These are phyloP conservation scores for Trichogramma evanescens DNA, from an alignment of 2,888 invertebrate species.

Conservation along the genomic window DNA sequence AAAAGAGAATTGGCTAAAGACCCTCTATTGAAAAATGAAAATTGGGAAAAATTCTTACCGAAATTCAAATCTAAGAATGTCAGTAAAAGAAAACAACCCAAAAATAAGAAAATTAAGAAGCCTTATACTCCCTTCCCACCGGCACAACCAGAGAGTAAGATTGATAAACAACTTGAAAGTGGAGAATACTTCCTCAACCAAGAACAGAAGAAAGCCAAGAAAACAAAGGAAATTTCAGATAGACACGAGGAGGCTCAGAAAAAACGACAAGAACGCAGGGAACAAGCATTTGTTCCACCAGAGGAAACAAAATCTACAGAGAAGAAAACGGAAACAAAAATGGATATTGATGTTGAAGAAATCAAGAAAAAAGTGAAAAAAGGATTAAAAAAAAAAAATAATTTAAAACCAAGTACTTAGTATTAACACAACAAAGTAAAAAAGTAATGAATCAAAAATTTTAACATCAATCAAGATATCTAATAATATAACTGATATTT, in stretches of 20 bases:
- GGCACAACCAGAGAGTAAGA: conserved; percentile 82
- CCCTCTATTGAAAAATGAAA: conserved; percentile 82
- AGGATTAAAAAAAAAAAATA: conserved; percentile 32
- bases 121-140: conserved; percentile 98
- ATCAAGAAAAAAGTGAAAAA: conserved; percentile 73
- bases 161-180: conserved; percentile 86
- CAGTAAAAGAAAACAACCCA: conserved; percentile 79
- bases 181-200: conserved; percentile 96
- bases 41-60: conserved; percentile 95
- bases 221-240: conserved; percentile 67
- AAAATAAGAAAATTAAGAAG: conserved; percentile 82
- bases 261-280: conserved; percentile 68
- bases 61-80: conserved; percentile 87
- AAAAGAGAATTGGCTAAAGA: conserved; percentile 92
- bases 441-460: too few species aligned
- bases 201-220: conserved; percentile 67
- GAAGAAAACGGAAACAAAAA: conserved; percentile 28
- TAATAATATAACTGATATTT: too few species aligned
- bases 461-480: too few species aligned
- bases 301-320: conserved; percentile 50
- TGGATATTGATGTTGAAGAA: conserved; percentile 58
- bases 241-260: conserved; percentile 70
- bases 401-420: too few species aligned
- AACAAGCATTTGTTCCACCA: conserved; percentile 77
- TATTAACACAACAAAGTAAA: too few species aligned